These are phyloP conservation scores for Harlomillsia oculata DNA, from an alignment of 1,140 invertebrate species.

Conservation along the genomic window DNA sequence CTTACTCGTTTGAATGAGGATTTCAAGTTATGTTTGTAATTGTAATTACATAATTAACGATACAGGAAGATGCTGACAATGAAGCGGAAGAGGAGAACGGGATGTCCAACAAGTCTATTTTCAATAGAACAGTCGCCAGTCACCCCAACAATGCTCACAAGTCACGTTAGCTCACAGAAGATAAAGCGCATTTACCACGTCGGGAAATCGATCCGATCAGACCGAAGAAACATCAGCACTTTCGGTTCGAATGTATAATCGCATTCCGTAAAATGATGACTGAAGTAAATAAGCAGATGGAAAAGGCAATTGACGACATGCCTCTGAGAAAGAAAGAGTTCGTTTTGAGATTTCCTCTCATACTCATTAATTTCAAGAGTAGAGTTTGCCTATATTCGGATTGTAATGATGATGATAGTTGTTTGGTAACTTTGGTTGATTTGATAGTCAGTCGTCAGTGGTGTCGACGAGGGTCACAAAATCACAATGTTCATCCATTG, in stretches of 20 bases:
- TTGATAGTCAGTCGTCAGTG: slow-evolving; percentile 50
- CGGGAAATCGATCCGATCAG: slow-evolving; percentile 1
- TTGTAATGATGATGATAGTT: too few species aligned
- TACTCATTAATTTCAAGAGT: not conserved
- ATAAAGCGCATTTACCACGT: not conserved
- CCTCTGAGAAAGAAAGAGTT: slow-evolving; percentile 59
- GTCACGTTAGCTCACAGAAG: not conserved
- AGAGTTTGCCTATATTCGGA: too few species aligned
- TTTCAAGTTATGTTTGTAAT: too few species aligned
- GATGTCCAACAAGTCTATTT: too few species aligned
- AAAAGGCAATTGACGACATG: slow-evolving; percentile 61
- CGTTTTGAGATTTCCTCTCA: slow-evolving; percentile 37
- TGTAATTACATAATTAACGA: not conserved
- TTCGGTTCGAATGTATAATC: slow-evolving; percentile 5
- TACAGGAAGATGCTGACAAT: not conserved
- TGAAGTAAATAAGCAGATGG: slow-evolving; percentile 60
- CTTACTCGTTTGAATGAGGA: not conserved
- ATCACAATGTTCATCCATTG: slow-evolving; percentile 6
- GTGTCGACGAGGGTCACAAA: slow-evolving; percentile 40
- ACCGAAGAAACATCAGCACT: not conserved
- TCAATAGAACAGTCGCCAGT: too few species aligned
- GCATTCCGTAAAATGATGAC: slow-evolving; percentile 29
- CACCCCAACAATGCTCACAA: too few species aligned
- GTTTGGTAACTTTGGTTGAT: too few species aligned
- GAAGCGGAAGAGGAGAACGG: not conserved